These are phyloP conservation scores for Heterodera schachtii DNA, from an alignment of 1,140 invertebrate genomes.

Conservation along the genomic window DNA sequence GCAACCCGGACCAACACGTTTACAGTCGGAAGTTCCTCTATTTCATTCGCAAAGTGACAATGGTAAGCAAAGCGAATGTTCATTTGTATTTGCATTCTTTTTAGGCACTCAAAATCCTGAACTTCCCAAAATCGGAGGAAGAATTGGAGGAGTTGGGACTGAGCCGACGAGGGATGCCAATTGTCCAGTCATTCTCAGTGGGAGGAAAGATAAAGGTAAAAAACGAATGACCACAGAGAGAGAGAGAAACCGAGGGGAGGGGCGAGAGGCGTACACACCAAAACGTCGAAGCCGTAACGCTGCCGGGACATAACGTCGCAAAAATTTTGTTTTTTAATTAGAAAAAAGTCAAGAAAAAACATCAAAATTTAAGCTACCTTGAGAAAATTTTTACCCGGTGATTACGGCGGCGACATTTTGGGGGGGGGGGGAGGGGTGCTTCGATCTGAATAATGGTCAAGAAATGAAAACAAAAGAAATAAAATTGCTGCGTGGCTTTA, in stretches of 20 bases:
- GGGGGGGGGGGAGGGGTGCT: too few relatives aligned
- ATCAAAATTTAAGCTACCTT: too few relatives aligned
- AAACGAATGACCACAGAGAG: too few relatives aligned
- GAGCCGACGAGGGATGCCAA: slow-evolving; percentile 23
- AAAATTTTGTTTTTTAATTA: too few relatives aligned
- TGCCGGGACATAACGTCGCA: too few relatives aligned
- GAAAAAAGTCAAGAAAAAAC: too few relatives aligned
- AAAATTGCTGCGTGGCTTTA: slow-evolving; percentile 3
- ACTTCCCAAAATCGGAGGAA: slow-evolving; percentile 32
- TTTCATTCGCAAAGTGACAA: slow-evolving; percentile 27
- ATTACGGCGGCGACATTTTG: too few relatives aligned
- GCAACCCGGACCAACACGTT: slow-evolving; percentile 6
- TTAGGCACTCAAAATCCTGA: slow-evolving; percentile 18
- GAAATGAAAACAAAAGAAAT: background rate
- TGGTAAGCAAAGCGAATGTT: background rate
- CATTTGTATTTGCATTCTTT: background rate
- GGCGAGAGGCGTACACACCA: too few relatives aligned
- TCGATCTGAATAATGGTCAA: too few relatives aligned
- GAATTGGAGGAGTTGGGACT: slow-evolving; percentile 34
- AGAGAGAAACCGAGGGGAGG: too few relatives aligned
- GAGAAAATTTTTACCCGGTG: too few relatives aligned
- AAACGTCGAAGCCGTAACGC: too few relatives aligned
- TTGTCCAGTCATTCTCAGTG: background rate
- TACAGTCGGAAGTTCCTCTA: slow-evolving; percentile 30
- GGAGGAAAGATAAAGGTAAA: slow-evolving; percentile 15